These are phyloP conservation scores for Carcharodon carcharias DNA, from an alignment of 2,797 vertebrate species.

Conservation along the genomic window DNA sequence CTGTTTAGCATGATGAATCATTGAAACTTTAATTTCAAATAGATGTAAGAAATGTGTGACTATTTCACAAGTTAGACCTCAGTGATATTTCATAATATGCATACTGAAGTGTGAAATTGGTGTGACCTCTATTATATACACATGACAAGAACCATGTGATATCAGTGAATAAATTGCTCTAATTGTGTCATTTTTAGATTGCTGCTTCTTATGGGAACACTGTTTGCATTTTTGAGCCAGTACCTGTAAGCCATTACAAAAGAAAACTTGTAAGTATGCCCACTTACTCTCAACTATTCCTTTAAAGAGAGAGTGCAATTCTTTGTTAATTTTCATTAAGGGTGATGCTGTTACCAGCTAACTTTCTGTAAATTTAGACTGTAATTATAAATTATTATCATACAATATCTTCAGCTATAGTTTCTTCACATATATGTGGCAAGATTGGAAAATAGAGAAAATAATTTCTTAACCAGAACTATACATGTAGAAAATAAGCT, in stretches of 20 bases:
- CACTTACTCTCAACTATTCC: conserved; percentile 42
- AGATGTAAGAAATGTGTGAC: not conserved
- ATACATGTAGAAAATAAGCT: not conserved
- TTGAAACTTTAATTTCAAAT: not conserved
- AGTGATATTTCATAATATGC: not conserved
- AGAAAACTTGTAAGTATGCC: conserved; percentile 67
- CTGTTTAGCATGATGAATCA: not conserved
- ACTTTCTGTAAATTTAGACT: not conserved
- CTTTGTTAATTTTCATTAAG: not conserved
- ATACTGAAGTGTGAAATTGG: not conserved
- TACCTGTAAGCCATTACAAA: conserved; percentile 78
- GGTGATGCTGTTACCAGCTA: not conserved
- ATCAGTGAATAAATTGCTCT: not conserved
- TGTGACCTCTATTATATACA: not conserved
- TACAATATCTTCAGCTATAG: not conserved
- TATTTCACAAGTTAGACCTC: not conserved
- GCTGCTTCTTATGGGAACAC: conserved; percentile 96
- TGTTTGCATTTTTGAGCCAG: conserved; percentile 94
- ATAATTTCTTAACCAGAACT: not conserved
- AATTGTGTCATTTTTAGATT: conserved; percentile 68
- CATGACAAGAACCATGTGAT: not conserved
- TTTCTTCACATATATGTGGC: not conserved
- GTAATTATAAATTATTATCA: not conserved
- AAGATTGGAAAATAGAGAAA: not conserved
- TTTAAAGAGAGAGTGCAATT: not conserved